Evolutionary conservation across 2,113 vertebrate genomes (phyloP).

Genomic region (Megaleporinus macrocephalus): DNA sequence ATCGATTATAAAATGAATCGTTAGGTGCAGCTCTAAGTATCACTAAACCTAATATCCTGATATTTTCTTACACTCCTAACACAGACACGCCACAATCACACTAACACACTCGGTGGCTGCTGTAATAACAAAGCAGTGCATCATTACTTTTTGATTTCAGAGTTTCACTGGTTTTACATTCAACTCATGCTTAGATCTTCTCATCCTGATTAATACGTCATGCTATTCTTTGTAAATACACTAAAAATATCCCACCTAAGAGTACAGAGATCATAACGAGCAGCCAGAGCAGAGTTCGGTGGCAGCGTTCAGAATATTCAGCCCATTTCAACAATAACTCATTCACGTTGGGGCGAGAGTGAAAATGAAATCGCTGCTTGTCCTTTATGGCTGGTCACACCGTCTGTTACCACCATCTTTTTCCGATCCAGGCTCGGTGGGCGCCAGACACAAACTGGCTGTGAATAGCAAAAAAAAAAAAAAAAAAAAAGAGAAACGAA

Average conservation of each 20-base stretch:
- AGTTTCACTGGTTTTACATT: not conserved
- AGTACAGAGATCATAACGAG: not conserved
- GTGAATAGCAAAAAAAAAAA: conserved; percentile 26
- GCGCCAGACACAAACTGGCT: conserved; percentile 30
- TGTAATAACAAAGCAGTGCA: not conserved
- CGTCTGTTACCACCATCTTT: not conserved
- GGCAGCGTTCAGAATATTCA: not conserved
- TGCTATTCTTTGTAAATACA: not conserved
- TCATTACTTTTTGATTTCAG: not conserved
- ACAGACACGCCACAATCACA: not conserved
- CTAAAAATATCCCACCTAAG: not conserved
- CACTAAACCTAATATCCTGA: too few species aligned
- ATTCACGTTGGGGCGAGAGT: not conserved
- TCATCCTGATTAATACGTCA: not conserved
- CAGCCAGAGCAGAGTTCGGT: too few species aligned
- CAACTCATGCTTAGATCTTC: not conserved
- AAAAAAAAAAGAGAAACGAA: not conserved
- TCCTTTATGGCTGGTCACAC: conserved; percentile 22
- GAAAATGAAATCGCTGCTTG: conserved; percentile 18
- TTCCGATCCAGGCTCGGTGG: conserved; percentile 20
- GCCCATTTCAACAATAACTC: not conserved
- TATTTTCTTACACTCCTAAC: too few species aligned
- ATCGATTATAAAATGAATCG: too few species aligned
- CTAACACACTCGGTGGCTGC: not conserved
- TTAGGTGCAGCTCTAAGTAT: too few species aligned